Base-by-base conservation (phyloP, 2,113 vertebrate species). In the Acrocephalus arundinaceus region DNA sequence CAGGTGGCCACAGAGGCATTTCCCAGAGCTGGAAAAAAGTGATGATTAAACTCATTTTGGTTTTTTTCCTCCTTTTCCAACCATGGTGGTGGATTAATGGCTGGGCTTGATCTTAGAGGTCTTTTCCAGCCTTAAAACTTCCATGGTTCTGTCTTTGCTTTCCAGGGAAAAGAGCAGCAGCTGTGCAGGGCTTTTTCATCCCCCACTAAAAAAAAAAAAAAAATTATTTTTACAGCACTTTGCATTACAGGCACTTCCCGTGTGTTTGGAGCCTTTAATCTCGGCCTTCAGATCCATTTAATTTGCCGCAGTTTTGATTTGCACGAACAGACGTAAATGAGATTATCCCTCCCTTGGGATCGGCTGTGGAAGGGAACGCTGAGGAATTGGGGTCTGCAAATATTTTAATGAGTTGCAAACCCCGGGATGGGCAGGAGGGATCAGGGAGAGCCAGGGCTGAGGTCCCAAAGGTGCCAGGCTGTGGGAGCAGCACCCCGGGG, bases 301-400 rank as follows among this genome's bases (percentile, higher is more conserved):
- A 92, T 90, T 90, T 77, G 71, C 85, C 5, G 43, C 63, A 55
- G 72, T 19, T 97, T 91, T 83, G 88, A 86, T 93, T 95, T 58
- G 94, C 6, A n/a, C 25, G 8, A 93, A 62, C 58, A 33, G 90
- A 83, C 9, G 0, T 46, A 88, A 94, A 84, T 80, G 95, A 62
- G 79, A 95, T 93, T 80, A 80, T 93, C 78, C 54, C 1, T 66
- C 90, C 88, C 95, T 13, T 0, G 85, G 54, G 95, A 88, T 4
- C 11, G 27, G 30, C 67, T 21, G 72, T 65, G 13, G 22, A 65
- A 91, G 82, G 75, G 67, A 88, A 39, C 0, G 23, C 85, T 54
- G 85, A 88, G 43, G 90, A 88, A 21, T 2, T 22, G 71, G 82
- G 71, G 46, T 85, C 74, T 59, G 2, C 37, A 75, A 93, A 24